These are phyloP conservation scores for Trichogramma pretiosum DNA, from an alignment of 1,140 invertebrate species.

Conservation along the genomic window DNA sequence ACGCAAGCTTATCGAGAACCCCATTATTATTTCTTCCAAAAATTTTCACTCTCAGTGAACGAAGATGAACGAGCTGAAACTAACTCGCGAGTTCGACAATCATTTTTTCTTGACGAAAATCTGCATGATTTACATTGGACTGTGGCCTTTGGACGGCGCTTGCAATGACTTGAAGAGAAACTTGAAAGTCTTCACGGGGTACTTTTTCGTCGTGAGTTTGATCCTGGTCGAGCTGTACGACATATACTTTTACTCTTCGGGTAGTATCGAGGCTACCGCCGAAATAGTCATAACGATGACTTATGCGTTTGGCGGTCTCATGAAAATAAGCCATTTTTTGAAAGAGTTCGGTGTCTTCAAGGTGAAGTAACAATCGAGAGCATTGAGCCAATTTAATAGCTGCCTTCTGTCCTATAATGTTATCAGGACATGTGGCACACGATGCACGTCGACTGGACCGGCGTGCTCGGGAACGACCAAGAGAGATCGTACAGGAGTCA, in stretches of 20 bases:
- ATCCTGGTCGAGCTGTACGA: conserved; percentile 3
- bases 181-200: not conserved
- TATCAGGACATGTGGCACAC: not conserved
- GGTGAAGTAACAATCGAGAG: not conserved
- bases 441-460: conserved; percentile 2
- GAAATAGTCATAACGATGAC: conserved; percentile 1
- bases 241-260: conserved; percentile 8
- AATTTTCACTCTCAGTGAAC: no score
- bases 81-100: not conserved
- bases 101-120: not conserved
- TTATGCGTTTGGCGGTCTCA: not conserved
- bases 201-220: not conserved
- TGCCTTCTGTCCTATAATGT: not conserved
- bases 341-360: not conserved
- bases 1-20: no score
- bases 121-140: not conserved
- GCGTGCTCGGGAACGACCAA: not conserved
- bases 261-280: conserved; percentile 1
- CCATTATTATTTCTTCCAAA: no score
- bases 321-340: not conserved
- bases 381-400: not conserved
- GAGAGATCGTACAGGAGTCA: not conserved
- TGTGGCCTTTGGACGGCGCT: not conserved
- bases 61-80: no score
- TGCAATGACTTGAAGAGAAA: not conserved